Conservation (phyloP, 2,888 invertebrate species). For the Heteropelma amictum region DNA sequence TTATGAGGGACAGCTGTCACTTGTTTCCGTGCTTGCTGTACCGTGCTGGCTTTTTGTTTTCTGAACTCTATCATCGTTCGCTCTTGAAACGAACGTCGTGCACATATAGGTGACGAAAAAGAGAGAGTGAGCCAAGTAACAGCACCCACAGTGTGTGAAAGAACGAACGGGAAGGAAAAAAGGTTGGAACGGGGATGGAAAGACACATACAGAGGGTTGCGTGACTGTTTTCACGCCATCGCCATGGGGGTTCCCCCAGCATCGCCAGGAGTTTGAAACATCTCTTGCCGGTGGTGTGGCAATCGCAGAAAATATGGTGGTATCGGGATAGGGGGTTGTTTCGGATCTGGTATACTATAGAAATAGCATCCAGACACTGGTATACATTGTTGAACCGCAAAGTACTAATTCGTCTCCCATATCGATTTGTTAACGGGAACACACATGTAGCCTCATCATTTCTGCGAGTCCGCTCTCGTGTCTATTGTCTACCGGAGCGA, state of each 20-base stretch:
- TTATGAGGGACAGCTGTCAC: conserved; percentile 71
- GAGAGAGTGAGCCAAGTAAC: background rate
- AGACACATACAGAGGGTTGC: conserved; percentile 41
- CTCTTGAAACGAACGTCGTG: conserved; percentile 2
- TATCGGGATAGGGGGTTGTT: conserved; percentile 3
- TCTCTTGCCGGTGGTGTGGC: conserved; percentile 30
- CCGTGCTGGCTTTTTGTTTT: conserved; percentile 65
- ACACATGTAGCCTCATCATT: conserved; percentile 15
- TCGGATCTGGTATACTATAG: conserved; percentile 21
- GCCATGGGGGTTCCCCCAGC: conserved; percentile 69
- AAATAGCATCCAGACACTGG: conserved; percentile 57
- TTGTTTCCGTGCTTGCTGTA: conserved; percentile 68
- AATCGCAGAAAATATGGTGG: conserved; percentile 41
- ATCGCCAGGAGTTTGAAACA: conserved; percentile 51
- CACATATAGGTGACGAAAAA: conserved; percentile 17
- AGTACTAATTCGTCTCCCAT: conserved; percentile 72
- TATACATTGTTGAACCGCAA: conserved; percentile 71
- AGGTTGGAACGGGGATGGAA: background rate
- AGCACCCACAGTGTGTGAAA: background rate
- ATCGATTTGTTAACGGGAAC: conserved; percentile 68
- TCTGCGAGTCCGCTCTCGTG: background rate
- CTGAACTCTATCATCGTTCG: conserved; percentile 48
- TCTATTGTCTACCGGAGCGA: background rate
- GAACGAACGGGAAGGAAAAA: background rate
- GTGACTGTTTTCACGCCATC: conserved; percentile 71